Percentiles rank a stretch among this genome's conserved stretches.
These are phyloP conservation scores for Sitophilus oryzae DNA, from an alignment of 1,140 invertebrate species.

Conservation along the genomic window DNA sequence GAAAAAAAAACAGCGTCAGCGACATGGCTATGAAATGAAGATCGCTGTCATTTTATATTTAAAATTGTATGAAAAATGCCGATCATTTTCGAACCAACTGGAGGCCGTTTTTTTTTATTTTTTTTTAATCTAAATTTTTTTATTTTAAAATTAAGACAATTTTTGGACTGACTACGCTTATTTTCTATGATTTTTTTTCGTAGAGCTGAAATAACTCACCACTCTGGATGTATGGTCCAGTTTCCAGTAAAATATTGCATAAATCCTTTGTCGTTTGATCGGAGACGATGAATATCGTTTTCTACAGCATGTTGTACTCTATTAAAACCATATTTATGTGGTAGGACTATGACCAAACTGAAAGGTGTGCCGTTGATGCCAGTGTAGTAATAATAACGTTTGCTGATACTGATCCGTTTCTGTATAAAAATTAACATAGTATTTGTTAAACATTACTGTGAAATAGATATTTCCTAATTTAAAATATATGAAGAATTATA, in stretches of 20 bases:
- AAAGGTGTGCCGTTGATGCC: slow-evolving; percentile 65
- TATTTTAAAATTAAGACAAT: no score
- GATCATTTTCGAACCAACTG: no score
- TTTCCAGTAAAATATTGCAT: slow-evolving; percentile 65
- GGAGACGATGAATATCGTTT: slow-evolving; percentile 57
- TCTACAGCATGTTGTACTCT: slow-evolving; percentile 62
- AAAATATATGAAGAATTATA: no score
- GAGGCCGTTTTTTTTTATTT: no score
- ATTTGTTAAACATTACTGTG: background rate
- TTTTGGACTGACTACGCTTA: background rate
- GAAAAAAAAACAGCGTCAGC: no score
- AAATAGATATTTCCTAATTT: no score
- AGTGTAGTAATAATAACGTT: slow-evolving; percentile 61
- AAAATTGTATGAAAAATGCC: no score
- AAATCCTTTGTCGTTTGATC: slow-evolving; percentile 55
- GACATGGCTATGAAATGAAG: no score
- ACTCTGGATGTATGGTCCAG: slow-evolving; percentile 88
- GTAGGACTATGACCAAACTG: slow-evolving; percentile 63
- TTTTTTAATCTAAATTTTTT: no score
- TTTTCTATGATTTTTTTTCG: background rate
- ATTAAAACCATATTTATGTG: slow-evolving; percentile 63
- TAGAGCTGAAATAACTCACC: slow-evolving; percentile 58
- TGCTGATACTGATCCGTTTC: slow-evolving; percentile 54
- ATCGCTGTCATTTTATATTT: no score
- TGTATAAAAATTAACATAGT: slow-evolving; percentile 22